A percentile compares a stretch with the other conserved stretches of the same genome.
Evolutionary conservation across 2,888 invertebrate genomes (phyloP).

Genomic region (Mythimna lalbum): DNA sequence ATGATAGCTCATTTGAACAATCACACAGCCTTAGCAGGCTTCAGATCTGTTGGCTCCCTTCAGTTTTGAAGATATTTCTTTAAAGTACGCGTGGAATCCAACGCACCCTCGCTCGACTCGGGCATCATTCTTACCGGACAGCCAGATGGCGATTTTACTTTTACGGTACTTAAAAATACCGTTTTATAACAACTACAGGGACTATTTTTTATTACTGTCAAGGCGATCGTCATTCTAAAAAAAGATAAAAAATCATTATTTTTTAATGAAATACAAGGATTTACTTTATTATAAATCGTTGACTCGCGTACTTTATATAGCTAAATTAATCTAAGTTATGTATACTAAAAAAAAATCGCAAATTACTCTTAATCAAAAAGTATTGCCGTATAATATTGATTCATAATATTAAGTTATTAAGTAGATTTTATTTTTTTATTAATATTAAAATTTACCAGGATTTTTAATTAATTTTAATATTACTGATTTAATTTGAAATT

Average conservation of each 20-base stretch:
- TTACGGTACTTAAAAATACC: too few relatives aligned
- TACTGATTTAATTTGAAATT: conserved; percentile 6
- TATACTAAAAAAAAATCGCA: neutral
- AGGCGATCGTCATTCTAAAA: neutral
- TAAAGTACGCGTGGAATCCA: too few relatives aligned
- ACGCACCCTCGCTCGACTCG: too few relatives aligned
- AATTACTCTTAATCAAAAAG: neutral
- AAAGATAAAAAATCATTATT: neutral
- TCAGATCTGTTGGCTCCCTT: too few relatives aligned
- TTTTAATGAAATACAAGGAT: neutral
- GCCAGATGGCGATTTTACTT: too few relatives aligned
- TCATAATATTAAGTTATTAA: neutral
- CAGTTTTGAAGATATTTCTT: too few relatives aligned
- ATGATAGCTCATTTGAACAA: too few relatives aligned
- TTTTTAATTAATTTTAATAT: neutral
- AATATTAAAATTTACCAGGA: neutral
- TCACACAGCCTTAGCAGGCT: too few relatives aligned
- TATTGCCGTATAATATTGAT: conserved; percentile 3
- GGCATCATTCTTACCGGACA: too few relatives aligned
- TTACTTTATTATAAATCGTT: too few relatives aligned
- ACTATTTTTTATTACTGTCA: too few relatives aligned
- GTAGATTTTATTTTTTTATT: neutral
- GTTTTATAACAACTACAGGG: too few relatives aligned
- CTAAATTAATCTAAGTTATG: neutral
- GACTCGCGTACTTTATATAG: neutral